Evolutionary conservation across 2,797 vertebrate species (phyloP).

Genomic region (Moxostoma hubbsi): DNA sequence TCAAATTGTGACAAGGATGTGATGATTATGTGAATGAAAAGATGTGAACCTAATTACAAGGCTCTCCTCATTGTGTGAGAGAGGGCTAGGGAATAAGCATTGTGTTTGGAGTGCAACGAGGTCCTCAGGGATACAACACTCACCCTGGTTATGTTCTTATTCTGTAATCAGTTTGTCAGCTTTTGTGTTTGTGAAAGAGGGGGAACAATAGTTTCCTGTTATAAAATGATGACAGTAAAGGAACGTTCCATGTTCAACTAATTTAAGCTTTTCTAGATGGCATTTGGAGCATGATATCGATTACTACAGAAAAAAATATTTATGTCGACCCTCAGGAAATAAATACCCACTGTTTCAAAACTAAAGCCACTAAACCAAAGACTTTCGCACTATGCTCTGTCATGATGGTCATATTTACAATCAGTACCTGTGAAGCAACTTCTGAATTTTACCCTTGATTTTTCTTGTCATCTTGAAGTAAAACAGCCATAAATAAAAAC

Average conservation of each 20-base stretch:
- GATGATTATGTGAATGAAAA: conserved; percentile 74
- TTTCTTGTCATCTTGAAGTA: conserved; percentile 43
- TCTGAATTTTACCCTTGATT: neutral
- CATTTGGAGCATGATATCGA: no score
- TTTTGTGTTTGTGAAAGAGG: conserved; percentile 15
- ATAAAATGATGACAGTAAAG: neutral
- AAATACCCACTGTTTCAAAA: no score
- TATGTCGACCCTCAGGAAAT: no score
- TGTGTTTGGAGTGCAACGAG: conserved; percentile 50
- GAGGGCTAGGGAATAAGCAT: conserved; percentile 59
- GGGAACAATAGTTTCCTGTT: conserved; percentile 8
- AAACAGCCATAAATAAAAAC: conserved; percentile 51
- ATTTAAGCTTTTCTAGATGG: no score
- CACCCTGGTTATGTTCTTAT: conserved; percentile 58
- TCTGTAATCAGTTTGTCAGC: conserved; percentile 58
- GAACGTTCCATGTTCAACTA: no score
- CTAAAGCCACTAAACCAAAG: no score
- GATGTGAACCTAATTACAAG: conserved; percentile 70
- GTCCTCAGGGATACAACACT: conserved; percentile 48
- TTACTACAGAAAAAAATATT: no score
- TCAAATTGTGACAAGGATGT: conserved; percentile 72
- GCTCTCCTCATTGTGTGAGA: conserved; percentile 56
- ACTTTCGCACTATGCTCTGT: no score
- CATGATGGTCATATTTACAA: neutral
- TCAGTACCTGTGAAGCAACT: neutral